These are phyloP conservation scores for Napeogenes sylphis DNA, from an alignment of 2,888 invertebrate genomes.

Conservation along the genomic window DNA sequence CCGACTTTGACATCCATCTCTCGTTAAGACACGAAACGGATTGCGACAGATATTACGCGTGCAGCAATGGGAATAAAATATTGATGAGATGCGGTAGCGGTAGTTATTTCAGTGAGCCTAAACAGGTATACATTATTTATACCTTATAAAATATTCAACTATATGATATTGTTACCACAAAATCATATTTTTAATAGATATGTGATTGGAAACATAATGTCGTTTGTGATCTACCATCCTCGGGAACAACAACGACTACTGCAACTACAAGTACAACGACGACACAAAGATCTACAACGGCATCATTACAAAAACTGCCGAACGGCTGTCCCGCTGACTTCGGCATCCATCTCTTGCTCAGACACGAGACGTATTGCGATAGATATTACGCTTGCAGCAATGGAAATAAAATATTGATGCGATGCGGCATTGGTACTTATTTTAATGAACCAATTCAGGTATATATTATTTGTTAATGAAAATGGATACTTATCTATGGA, in stretches of 20 bases:
- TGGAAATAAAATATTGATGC: constrained; percentile 26
- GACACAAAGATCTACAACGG: constrained; percentile 6
- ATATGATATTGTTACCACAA: too few species aligned
- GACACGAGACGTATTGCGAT: constrained; percentile 7
- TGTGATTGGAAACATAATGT: constrained; percentile 19
- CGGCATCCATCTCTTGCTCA: constrained; percentile 1
- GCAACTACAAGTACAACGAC: constrained; percentile 11
- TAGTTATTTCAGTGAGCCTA: constrained; percentile 41
- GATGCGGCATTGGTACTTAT: constrained; percentile 42
- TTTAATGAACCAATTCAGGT: background rate
- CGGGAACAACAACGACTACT: constrained; percentile 27
- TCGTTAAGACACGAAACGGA: constrained; percentile 7
- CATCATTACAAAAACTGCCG: background rate
- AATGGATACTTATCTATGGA: background rate
- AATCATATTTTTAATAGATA: constrained; percentile 7
- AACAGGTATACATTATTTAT: constrained; percentile 39
- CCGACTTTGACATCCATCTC: constrained; percentile 2
- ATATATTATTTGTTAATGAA: background rate
- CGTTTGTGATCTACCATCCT: constrained; percentile 14
- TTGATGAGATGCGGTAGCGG: constrained; percentile 41
- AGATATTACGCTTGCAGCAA: constrained; percentile 22
- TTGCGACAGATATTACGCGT: constrained; percentile 4
- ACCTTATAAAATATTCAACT: too few species aligned
- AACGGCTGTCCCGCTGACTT: constrained; percentile 9
- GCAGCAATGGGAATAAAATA: constrained; percentile 29